Percentiles rank a stretch among this genome's conserved stretches.
These are phyloP conservation scores for Hippocampus kuda DNA, from an alignment of 2,797 vertebrate species.

Conservation along the genomic window DNA sequence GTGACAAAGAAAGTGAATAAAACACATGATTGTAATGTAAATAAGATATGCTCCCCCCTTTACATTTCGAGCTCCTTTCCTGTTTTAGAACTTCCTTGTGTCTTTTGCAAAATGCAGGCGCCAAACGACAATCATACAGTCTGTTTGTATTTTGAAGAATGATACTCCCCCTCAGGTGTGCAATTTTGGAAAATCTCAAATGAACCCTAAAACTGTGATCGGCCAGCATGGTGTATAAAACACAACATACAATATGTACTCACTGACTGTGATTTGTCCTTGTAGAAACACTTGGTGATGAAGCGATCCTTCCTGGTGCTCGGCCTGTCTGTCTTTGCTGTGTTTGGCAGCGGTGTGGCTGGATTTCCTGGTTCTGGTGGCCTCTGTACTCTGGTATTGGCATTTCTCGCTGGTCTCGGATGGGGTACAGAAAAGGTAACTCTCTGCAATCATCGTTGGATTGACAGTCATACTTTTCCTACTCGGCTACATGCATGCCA, in stretches of 20 bases:
- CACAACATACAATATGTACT: background rate
- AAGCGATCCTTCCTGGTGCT: conserved; percentile 81
- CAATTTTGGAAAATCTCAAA: background rate
- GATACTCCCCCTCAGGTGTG: background rate
- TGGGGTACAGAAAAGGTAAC: conserved; percentile 82
- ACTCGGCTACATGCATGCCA: background rate
- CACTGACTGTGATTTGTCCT: conserved; percentile 12
- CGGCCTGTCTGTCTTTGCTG: conserved; percentile 79
- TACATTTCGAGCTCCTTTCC: background rate
- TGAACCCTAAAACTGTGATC: background rate
- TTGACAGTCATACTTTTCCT: background rate
- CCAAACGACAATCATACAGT: background rate
- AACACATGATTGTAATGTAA: background rate
- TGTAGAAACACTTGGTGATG: conserved; percentile 71
- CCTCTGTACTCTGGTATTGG: conserved; percentile 83
- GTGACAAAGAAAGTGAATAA: background rate
- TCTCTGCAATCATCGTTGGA: background rate
- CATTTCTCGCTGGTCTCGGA: conserved; percentile 82
- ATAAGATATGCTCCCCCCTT: background rate
- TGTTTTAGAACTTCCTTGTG: background rate
- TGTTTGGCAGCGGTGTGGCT: conserved; percentile 78
- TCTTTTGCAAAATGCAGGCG: background rate
- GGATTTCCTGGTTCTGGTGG: conserved; percentile 92
- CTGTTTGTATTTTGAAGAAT: background rate
- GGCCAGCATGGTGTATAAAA: background rate